These are phyloP conservation scores for Pantala flavescens DNA, from an alignment of 1,140 invertebrate genomes.

Conservation along the genomic window DNA sequence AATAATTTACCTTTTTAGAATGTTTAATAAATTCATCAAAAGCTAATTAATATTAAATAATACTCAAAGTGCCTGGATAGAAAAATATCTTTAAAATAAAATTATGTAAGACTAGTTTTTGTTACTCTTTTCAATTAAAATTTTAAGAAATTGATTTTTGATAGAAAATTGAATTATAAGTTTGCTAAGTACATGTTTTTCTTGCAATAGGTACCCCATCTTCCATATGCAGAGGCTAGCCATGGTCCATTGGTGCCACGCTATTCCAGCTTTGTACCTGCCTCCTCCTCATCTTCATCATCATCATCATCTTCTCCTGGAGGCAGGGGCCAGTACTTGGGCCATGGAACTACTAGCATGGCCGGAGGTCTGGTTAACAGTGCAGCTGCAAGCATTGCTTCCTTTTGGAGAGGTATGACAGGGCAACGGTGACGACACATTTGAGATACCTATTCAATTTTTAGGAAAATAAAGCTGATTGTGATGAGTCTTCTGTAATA, in stretches of 20 bases:
- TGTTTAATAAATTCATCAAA: too few relatives aligned
- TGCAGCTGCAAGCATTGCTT: constrained; percentile 54
- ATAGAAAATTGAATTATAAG: too few relatives aligned
- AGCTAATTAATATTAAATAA: too few relatives aligned
- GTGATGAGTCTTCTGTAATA: neutral
- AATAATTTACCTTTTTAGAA: too few relatives aligned
- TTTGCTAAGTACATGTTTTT: too few relatives aligned
- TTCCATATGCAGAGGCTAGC: constrained; percentile 41
- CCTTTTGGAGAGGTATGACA: constrained; percentile 58
- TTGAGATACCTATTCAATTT: neutral
- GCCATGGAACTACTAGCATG: constrained; percentile 36
- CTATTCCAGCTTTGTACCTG: neutral
- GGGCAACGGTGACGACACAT: constrained; percentile 3
- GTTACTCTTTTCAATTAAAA: too few relatives aligned
- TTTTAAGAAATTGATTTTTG: too few relatives aligned
- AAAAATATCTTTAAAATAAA: too few relatives aligned
- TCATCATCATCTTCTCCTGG: neutral
- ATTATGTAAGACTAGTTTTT: too few relatives aligned
- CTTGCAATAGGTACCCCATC: constrained; percentile 48
- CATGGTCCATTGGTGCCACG: constrained; percentile 1
- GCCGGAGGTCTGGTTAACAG: constrained; percentile 55
- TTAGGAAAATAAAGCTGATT: neutral
- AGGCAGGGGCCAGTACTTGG: neutral
- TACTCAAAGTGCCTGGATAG: too few relatives aligned
- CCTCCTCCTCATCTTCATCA: neutral